Percentiles rank a stretch among this genome's conserved stretches.
These are phyloP conservation scores for Panthera leo DNA, from an alignment of 2,113 vertebrate genomes.

Conservation along the genomic window DNA sequence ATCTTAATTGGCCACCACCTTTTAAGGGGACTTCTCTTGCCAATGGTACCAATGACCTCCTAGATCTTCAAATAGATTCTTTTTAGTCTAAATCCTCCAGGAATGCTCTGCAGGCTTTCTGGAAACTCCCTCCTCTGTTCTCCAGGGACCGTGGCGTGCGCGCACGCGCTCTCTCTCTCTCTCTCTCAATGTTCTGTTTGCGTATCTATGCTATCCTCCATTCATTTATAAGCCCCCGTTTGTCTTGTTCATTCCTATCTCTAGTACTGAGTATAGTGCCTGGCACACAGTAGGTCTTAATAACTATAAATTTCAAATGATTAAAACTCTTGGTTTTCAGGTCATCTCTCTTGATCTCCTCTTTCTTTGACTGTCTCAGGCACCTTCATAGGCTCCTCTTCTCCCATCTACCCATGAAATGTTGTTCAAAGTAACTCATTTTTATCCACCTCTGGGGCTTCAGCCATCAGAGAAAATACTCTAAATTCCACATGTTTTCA, in stretches of 20 bases:
- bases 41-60: not conserved
- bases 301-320: not conserved
- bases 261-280: not conserved
- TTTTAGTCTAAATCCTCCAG: not conserved
- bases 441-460: not conserved
- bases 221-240: not conserved
- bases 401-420: not conserved
- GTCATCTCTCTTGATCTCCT: not conserved
- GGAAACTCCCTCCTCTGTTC: not conserved
- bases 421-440: not conserved
- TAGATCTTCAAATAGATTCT: not conserved
- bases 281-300: not conserved
- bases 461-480: not conserved
- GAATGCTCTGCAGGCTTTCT: not conserved
- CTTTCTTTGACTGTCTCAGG: conserved; percentile 3
- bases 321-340: conserved; percentile 12
- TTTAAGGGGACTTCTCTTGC: conserved; percentile 1
- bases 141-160: not conserved
- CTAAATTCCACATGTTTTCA: conserved; percentile 1
- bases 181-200: not conserved
- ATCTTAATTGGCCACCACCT: not conserved
- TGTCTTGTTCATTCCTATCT: not conserved
- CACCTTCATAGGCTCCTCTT: not conserved
- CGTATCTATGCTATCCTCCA: not conserved
- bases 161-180: fast-evolving